Evolutionary conservation across 2,888 invertebrate species (phyloP).

Genomic region (Drosophila kokeensis): DNA sequence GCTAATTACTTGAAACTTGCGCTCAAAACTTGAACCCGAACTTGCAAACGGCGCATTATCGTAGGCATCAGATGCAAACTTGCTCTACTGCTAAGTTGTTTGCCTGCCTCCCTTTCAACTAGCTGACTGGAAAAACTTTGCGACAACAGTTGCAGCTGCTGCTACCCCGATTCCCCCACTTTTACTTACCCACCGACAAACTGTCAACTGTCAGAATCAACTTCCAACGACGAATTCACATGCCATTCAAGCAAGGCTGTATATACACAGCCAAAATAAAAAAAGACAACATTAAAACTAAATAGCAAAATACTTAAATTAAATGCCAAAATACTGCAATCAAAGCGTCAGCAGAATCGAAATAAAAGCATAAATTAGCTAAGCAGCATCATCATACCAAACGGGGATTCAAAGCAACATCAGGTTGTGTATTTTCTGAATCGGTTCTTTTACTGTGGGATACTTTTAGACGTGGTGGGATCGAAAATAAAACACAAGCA

Average conservation of each 20-base stretch:
- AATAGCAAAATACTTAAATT: slow-evolving; percentile 27
- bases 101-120: slow-evolving; percentile 18
- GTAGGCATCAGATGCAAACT: slow-evolving; percentile 18
- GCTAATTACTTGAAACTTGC: slow-evolving; percentile 57
- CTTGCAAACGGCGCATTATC: slow-evolving; percentile 27
- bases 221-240: slow-evolving; percentile 13
- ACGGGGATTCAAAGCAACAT: slow-evolving; percentile 45
- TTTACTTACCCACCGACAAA: slow-evolving; percentile 32
- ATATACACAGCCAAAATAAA: not conserved
- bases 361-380: slow-evolving; percentile 53
- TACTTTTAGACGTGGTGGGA: slow-evolving; percentile 20
- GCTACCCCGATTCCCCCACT: not conserved
- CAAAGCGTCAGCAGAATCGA: slow-evolving; percentile 40
- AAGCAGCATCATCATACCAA: slow-evolving; percentile 58
- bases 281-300: slow-evolving; percentile 8
- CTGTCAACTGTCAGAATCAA: not conserved
- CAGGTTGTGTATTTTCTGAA: slow-evolving; percentile 23
- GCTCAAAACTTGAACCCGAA: slow-evolving; percentile 23
- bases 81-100: slow-evolving; percentile 33
- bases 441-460: slow-evolving; percentile 12
- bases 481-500: slow-evolving; percentile 75
- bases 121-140: slow-evolving; percentile 36
- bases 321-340: slow-evolving; percentile 27
- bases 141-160: slow-evolving; percentile 40
- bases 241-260: not conserved